Evolutionary conservation across 2,797 vertebrate species (phyloP).

Genomic region (Urophycis tenuis): DNA sequence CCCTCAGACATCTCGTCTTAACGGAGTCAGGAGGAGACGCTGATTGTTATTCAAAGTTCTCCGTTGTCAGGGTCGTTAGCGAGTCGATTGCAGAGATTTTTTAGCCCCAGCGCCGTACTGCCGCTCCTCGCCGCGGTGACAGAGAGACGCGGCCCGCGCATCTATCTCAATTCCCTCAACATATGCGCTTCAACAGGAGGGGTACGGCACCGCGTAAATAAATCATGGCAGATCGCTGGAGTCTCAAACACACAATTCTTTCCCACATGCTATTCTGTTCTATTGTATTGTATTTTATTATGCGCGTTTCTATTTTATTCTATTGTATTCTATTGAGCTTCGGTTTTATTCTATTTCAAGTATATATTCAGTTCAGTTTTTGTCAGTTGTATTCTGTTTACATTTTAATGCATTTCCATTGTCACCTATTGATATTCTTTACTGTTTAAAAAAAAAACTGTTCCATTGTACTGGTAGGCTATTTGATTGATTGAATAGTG

Average conservation of each 20-base stretch:
- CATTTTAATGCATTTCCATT: conserved; percentile 32
- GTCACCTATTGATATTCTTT: background rate
- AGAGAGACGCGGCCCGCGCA: conserved; percentile 33
- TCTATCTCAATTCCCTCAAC: conserved; percentile 66
- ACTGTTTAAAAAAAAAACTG: background rate
- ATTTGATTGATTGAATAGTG: background rate
- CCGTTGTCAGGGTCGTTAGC: conserved; percentile 65
- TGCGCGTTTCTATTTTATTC: background rate
- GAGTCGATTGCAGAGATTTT: conserved; percentile 61
- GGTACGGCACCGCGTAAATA: conserved; percentile 58
- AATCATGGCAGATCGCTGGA: conserved; percentile 67
- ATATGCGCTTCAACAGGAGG: conserved; percentile 66
- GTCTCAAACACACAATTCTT: conserved; percentile 62
- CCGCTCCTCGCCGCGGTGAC: conserved; percentile 43
- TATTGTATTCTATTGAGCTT: conserved; percentile 6
- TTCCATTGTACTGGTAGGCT: background rate
- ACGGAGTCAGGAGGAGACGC: conserved; percentile 55
- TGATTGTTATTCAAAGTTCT: conserved; percentile 72
- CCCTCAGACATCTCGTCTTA: conserved; percentile 63
- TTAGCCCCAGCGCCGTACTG: conserved; percentile 10
- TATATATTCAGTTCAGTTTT: conserved; percentile 22
- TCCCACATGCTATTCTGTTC: conserved; percentile 32
- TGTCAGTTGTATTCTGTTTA: conserved; percentile 29
- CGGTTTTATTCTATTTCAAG: background rate
- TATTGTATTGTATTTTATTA: conserved; percentile 1